Percentiles rank a stretch among this genome's conserved stretches.
phyloP scores from a whole-genome alignment of 2,797 vertebrate species.

The Alauda arvensis region DNA sequence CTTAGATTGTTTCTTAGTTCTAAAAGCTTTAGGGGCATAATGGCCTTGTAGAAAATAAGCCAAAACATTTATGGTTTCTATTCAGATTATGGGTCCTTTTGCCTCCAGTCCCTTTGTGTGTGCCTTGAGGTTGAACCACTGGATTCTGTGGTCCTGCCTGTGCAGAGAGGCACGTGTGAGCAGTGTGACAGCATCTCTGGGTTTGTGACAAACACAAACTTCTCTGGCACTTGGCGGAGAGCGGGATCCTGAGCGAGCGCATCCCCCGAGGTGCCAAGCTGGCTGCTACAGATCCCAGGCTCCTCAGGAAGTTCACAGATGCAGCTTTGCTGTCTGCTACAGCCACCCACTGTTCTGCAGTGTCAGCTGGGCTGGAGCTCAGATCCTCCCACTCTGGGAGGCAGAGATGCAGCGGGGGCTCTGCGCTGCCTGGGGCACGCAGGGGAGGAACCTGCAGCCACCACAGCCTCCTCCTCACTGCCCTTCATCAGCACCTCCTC shows the following conservation, averaged over 20 bases:
- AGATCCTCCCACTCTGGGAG: conserved; percentile 7
- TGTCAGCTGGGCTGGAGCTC: conserved; percentile 49
- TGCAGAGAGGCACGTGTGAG: neutral
- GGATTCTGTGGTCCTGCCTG: neutral
- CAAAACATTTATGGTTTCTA: neutral
- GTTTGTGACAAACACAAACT: neutral
- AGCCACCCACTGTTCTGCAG: conserved; percentile 42
- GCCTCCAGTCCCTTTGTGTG: neutral
- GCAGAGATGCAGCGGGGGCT: neutral
- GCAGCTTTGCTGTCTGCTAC: conserved; percentile 21
- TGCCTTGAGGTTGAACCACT: neutral
- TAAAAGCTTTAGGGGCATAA: neutral
- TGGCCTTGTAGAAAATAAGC: neutral
- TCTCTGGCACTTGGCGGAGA: neutral
- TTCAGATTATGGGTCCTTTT: neutral
- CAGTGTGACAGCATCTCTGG: neutral
- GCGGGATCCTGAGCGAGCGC: neutral
- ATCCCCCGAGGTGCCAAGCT: neutral
- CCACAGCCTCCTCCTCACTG: neutral
- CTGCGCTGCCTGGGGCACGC: neutral
- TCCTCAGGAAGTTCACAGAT: neutral
- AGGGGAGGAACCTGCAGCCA: neutral
- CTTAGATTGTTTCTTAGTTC: neutral
- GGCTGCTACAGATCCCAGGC: neutral
- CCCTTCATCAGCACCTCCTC: neutral